Base-by-base conservation (phyloP, 2,888 invertebrate genomes). In the Papilio elwesi region DNA sequence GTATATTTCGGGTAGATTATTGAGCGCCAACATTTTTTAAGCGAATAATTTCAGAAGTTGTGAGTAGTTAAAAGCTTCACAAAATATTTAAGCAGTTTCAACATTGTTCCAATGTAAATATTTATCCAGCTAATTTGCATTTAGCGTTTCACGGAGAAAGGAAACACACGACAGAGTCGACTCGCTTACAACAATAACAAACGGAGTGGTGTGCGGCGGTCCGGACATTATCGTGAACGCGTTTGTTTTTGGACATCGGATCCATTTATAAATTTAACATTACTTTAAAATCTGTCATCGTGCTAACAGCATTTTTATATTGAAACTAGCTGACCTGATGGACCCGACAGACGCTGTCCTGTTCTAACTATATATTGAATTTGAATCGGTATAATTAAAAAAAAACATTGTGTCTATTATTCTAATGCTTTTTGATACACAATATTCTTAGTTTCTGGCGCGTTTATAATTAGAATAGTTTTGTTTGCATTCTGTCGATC, bases 101-200 rank as follows among this genome's bases (percentile, higher is more conserved):
- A 79, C 82, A 86, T 85, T 90, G 87, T 84, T 89, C 91, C 88
- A 91, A 93, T 85, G 83, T 80, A 89, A 93, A 93, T 93, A 90
- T 93, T 93, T 88, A 81, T 86, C 82, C 88, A 91, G 88, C 92
- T 93, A 93, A 93, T 93, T 93, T 88, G 90, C 90, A 90, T 91
- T 89, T 83, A 88, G 85, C 87, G 82, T 90, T 90, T 89, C 88
- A 85, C 80, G 78, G 79, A 78, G 92, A 90, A 91, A 89, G 85
- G 90, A 88, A 89, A 90, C 92, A 91, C 87, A 87, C 90, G 85
- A 91, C 89, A 88, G 87, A 85, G 83, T 81, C 86, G 83, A 81
- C 82, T 93, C 90, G 78, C 82, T 93, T 93, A 93, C 93, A 86
- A 91, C 80, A 89, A 92, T 81, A 93, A 93, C 89, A 93, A 78